Evolutionary conservation across 92 coral and sea anemone species (phyloP), one percentile per base, ranked within the genome.

Genomic region (Porites divaricata): DNA sequence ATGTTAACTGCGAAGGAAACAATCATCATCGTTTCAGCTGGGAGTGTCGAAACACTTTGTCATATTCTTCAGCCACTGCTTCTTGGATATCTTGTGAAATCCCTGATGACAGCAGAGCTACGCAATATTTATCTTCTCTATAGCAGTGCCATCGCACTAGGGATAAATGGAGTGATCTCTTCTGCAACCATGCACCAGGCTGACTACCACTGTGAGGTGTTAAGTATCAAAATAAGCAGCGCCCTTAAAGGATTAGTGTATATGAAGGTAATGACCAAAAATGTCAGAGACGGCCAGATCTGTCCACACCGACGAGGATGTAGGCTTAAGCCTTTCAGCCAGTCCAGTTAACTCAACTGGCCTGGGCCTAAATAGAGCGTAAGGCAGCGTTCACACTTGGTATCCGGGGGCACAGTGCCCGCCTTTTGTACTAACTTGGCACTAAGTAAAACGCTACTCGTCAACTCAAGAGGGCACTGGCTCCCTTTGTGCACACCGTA

Each of bases 241-340:
- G 79, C 79, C 65, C 16, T 75, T 5, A 75, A 75, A 57, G 79
- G 79, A 13, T 48, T 75, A 14, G 66, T 75, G 24, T 75, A 75
- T 65, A n/a, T 7, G 19, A 75, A 75, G 79, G 79, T 75, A 56
- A 54, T 35, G 66, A 48, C 1, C 49, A 10, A 53, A 25, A 22
- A 16, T 35, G 45, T 35, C 45, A 35, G 45, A n/a, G 21, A 21
- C 41, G 75, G 20, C n/a, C 66, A 16, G 8, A 61, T 61, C 14
- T 9, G 66, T 10, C 45, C 45, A 35, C 7, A 35, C 45, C 6
- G 45, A 35, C 4, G 45, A 35, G 45, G 45, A 35, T 5, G 45
- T 35, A 6, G 45, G 45, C 45, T 35, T 35, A 35, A 35, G 4
- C 45, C 45, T 35, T 35, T 35, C 0, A 35, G 45, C 45, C 45